phyloP scores from a whole-genome alignment of 2,113 vertebrate genomes.

The Serinus canaria region DNA sequence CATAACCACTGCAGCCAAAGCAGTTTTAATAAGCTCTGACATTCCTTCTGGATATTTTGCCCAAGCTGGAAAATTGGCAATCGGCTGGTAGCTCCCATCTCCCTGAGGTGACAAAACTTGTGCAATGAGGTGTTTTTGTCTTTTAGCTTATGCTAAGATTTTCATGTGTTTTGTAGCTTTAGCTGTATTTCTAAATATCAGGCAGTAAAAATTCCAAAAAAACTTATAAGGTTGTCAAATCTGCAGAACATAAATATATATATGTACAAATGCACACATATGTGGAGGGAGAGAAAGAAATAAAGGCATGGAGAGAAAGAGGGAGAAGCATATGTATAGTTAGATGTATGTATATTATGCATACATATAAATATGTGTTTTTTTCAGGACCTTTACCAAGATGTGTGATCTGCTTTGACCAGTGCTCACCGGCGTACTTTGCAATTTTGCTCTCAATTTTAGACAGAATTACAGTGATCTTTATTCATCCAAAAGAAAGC shows the following conservation, averaged over 20 bases:
- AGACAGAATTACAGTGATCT: background rate
- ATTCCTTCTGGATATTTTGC: background rate
- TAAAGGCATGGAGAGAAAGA: background rate
- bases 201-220: conserved; percentile 7
- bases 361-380: background rate
- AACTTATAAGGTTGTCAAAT: background rate
- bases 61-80: background rate
- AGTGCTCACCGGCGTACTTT: background rate
- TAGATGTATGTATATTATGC: background rate
- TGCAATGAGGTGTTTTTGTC: background rate
- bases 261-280: background rate
- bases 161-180: background rate
- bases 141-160: background rate
- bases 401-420: background rate
- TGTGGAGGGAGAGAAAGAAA: background rate
- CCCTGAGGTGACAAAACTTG: background rate
- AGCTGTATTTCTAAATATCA: conserved; percentile 16
- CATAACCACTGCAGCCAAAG: background rate
- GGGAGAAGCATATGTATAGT: background rate
- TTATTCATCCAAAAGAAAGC: background rate
- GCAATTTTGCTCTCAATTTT: background rate
- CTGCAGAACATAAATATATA: background rate
- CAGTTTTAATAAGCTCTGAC: background rate
- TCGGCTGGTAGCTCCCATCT: background rate
- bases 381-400: background rate